Evolutionary conservation across 2,113 vertebrate species (phyloP).

Genomic region (Tragelaphus imberbis): DNA sequence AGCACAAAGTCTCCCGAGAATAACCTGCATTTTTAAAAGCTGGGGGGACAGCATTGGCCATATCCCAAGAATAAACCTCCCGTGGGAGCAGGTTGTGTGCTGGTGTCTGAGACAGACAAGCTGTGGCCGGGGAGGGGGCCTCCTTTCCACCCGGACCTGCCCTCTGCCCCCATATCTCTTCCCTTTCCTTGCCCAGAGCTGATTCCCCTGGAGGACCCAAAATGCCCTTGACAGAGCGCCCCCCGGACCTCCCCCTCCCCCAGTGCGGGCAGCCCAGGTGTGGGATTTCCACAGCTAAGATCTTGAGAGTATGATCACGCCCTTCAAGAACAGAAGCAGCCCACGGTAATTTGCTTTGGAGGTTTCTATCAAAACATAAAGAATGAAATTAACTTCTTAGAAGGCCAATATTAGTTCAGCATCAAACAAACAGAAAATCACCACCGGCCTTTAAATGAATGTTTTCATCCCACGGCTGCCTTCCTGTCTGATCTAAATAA

Average conservation of each 20-base stretch:
- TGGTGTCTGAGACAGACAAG: neutral
- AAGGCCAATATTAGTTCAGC: neutral
- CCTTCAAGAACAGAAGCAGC: neutral
- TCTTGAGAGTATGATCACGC: too few relatives aligned
- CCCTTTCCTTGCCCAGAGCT: too few relatives aligned
- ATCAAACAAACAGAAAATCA: neutral
- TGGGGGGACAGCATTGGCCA: too few relatives aligned
- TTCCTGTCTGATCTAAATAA: conserved; percentile 31
- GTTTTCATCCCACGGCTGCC: conserved; percentile 28
- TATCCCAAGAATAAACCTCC: neutral
- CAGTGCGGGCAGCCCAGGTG: neutral
- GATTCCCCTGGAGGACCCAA: neutral
- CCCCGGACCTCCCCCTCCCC: too few relatives aligned
- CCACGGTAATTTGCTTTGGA: neutral
- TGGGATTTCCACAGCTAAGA: neutral
- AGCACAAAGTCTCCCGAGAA: neutral
- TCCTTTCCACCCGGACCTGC: neutral
- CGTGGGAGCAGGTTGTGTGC: fast-evolving
- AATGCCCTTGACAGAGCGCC: neutral
- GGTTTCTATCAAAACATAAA: conserved; percentile 27
- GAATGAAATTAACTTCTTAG: conserved; percentile 21
- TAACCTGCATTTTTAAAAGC: neutral
- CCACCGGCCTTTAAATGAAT: conserved; percentile 34
- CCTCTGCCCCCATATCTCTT: neutral
- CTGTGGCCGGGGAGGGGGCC: fast-evolving